A percentile compares a stretch with the other conserved stretches of the same genome.
Conservation (phyloP, 1,140 invertebrate species). For the Bombus waltoni region DNA sequence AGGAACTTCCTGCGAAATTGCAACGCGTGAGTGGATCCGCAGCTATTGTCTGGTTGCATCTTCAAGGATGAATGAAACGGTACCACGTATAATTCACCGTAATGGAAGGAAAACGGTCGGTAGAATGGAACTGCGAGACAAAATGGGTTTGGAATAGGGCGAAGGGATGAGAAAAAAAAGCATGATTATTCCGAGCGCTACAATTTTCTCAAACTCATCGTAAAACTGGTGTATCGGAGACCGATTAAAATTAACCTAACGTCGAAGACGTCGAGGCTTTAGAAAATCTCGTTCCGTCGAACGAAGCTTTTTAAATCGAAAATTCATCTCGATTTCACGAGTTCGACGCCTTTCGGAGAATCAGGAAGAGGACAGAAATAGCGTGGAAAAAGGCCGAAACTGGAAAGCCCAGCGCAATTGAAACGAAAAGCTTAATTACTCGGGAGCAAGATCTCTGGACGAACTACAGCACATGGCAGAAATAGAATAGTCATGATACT, state of each 20-base stretch:
- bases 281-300: neutral
- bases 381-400: constrained; percentile 21
- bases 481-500: constrained; percentile 42
- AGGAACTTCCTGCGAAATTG: neutral
- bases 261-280: neutral
- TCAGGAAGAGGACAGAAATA: neutral
- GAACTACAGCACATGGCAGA: constrained; percentile 4
- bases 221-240: neutral
- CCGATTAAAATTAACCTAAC: neutral
- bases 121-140: neutral
- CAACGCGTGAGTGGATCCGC: constrained; percentile 38
- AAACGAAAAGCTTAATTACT: constrained; percentile 69
- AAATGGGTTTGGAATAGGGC: constrained; percentile 21
- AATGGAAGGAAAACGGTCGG: constrained; percentile 8
- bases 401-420: constrained; percentile 17
- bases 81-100: constrained; percentile 27
- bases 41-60: constrained; percentile 52
- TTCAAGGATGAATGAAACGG: constrained; percentile 19
- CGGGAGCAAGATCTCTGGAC: constrained; percentile 41
- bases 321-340: neutral
- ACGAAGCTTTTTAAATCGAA: neutral
- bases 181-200: constrained; percentile 37
- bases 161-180: constrained; percentile 39
- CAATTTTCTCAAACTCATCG: neutral
- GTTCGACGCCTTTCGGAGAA: neutral